A percentile compares a stretch with the other conserved stretches of the same genome.
These are phyloP conservation scores for Trinorchestia longiramus DNA, from an alignment of 1,140 invertebrate genomes.

Conservation along the genomic window DNA sequence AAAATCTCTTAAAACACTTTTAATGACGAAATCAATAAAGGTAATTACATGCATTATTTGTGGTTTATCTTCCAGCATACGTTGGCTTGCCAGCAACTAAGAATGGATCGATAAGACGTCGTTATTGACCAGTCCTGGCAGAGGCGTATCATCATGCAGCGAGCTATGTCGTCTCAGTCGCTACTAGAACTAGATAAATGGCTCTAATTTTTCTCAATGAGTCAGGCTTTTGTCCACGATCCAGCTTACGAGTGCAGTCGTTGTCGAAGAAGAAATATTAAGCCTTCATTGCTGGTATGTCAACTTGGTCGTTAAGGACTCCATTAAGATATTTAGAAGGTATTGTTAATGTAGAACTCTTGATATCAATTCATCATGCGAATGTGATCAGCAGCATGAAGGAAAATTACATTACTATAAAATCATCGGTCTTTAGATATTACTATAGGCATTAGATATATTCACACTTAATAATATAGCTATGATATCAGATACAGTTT, in stretches of 20 bases:
- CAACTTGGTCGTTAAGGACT: background rate
- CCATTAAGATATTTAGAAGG: background rate
- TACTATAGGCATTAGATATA: background rate
- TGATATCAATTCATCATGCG: background rate
- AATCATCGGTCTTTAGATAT: background rate
- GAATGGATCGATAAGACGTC: conserved; percentile 4
- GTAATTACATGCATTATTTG: conserved; percentile 53
- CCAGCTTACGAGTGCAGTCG: background rate
- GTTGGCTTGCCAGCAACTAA: conserved; percentile 12
- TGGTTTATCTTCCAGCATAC: conserved; percentile 21
- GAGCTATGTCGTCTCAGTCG: background rate
- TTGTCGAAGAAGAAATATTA: conserved; percentile 22
- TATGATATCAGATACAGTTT: background rate
- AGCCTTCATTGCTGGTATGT: background rate
- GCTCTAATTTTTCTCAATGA: conserved; percentile 46
- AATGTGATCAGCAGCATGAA: background rate
- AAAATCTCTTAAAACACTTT: conserved; percentile 10
- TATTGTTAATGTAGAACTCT: background rate
- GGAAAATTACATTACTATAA: background rate
- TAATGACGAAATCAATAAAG: conserved; percentile 47
- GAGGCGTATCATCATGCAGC: conserved; percentile 17
- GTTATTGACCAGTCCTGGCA: conserved; percentile 32
- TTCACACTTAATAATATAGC: too few relatives aligned
- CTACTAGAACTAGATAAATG: conserved; percentile 1
- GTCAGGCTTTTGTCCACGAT: conserved; percentile 17